Conservation (phyloP, 2,888 invertebrate species). For the Drosophila austrosaltans region DNA sequence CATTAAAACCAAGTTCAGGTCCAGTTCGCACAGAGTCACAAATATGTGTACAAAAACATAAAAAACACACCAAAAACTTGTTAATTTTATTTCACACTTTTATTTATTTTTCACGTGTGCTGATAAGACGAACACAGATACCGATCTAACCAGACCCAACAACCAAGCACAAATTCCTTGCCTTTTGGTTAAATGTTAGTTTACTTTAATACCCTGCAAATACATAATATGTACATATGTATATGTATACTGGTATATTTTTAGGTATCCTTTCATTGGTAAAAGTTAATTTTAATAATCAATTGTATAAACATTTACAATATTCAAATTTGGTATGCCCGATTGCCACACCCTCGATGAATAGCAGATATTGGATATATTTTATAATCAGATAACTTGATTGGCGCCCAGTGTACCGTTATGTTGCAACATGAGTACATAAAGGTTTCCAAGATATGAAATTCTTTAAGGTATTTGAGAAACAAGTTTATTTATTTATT, state of each 20-base stretch:
- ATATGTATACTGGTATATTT: neutral
- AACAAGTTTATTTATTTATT: neutral
- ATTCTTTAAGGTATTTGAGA: neutral
- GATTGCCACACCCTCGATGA: neutral
- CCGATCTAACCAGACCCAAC: constrained; percentile 24
- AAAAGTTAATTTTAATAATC: too few relatives aligned
- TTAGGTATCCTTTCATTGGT: too few relatives aligned
- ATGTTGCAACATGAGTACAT: neutral
- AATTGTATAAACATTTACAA: too few relatives aligned
- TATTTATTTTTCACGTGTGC: constrained; percentile 65
- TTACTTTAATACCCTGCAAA: neutral
- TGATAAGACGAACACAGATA: constrained; percentile 49
- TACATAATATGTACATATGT: neutral
- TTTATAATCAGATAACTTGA: too few relatives aligned
- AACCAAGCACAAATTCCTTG: constrained; percentile 3
- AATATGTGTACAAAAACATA: neutral
- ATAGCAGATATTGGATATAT: too few relatives aligned
- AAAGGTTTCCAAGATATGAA: neutral
- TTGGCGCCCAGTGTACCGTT: neutral
- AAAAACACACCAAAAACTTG: constrained; percentile 27
- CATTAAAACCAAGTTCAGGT: constrained; percentile 53
- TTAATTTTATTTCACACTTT: constrained; percentile 23
- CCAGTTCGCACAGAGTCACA: constrained; percentile 37
- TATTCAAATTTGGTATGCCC: too few relatives aligned
- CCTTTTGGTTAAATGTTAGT: neutral